Evolutionary conservation across 2,888 invertebrate genomes (phyloP), one percentile per base, ranked within the genome.

Genomic region (Chalcosyrphus nemorum): DNA sequence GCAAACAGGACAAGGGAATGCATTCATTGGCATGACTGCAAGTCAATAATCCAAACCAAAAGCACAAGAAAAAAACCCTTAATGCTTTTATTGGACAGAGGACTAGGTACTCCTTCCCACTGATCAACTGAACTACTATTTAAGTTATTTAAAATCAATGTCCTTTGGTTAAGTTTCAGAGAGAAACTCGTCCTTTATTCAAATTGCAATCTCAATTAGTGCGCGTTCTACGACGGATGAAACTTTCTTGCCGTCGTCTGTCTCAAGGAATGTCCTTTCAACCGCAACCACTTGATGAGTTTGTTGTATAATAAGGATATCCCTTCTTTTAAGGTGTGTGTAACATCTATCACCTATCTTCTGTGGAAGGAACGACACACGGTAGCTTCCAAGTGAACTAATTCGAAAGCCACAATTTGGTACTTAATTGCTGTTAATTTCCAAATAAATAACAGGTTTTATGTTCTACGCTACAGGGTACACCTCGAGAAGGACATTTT

Each of bases 381-480:
- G 35, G 41, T 35, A 45, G 17, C 15, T 70, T 70, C 56, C 70
- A 15, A 71, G 4, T 47, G 47, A 71, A 59, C 76, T 68, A 76
- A 68, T 76, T 76, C 57, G 43, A 59, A 68, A 76, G 50, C 66
- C 66, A 68, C 75, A 75, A 75, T 41, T 68, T 32, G 57, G 59
- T 43, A 76, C 32, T 68, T 76, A 68, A 76, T 76, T 68, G 66
- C 57, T 66, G 66, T 68, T 76, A 76, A 76, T 76, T 75, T 76
- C 27, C 66, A 68, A 76, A 76, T 68, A 76, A 76, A 68, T 76
- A 76, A 68, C 76, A 66, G 59, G 47, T 45, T 70, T 38, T 52
- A 41, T 11, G 24, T 7, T 38, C 7, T 17, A 4, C 5, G 56
- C 2, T 2, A n/a, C 3, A n/a, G 2, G 50, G 27, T 29, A 2